Base-by-base conservation (phyloP, 2,797 vertebrate species). In the Hippocampus kuda region DNA sequence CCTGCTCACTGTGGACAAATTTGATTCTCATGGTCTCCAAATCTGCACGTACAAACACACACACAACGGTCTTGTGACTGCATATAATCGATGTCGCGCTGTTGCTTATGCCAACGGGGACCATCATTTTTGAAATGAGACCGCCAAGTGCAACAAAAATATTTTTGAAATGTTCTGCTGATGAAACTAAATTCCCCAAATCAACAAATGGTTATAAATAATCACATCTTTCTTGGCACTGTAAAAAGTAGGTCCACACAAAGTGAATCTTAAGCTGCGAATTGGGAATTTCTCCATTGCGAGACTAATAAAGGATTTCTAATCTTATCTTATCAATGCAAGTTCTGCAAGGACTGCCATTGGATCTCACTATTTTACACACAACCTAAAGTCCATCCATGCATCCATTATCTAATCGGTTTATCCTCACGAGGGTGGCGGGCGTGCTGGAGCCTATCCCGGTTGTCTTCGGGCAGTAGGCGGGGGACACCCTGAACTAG, bases 1-100 rank as follows among this genome's bases (percentile, higher is more conserved):
- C 91, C 69, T 85, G 90, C 76, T 94, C 92, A 3, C 86, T 81
- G 44, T 90, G 85, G 82, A 92, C 85, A 73, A 95, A 79, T 61
- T 90, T 91, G 66, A 69, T 88, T 71, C 85, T 91, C 64, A 88
- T 72, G 20, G 78, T 89, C 75, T 90, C 86, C 75, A 93, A 70
- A 1, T 94, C 91, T 81, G 89, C 81, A 4, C 83, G 86, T 34
- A 88, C 66, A 84, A 90, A 91, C 91, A 81, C 77, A 90, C 79
- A 90, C 79, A 70, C 12, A 64, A 60, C 73, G 0, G 27, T 65
- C 8, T 18, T 18, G 15, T 10, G 12, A 51, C 5, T 20, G 49
- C 49, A 51, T 20, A n/a, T 10, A 20, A 22, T 12, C 49, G 18
- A 24, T 56, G n/a, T 26, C 22, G 20, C 2, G 53, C 11, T 56